A percentile compares a stretch with the other conserved stretches of the same genome.
phyloP scores from a whole-genome alignment of 2,113 vertebrate species.

The Xenopus borealis region DNA sequence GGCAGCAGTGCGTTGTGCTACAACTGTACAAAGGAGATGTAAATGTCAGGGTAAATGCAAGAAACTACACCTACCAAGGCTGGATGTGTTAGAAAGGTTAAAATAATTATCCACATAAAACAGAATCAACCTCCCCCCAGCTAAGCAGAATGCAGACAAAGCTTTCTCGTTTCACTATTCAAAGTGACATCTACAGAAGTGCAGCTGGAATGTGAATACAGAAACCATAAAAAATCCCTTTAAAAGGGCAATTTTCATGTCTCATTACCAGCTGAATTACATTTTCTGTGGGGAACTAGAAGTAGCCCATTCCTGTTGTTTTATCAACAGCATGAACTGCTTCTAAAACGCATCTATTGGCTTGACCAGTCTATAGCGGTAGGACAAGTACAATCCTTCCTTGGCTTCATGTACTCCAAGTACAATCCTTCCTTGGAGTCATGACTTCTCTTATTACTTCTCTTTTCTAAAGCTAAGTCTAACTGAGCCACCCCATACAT shows the following conservation, averaged over 20 bases:
- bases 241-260: constrained; percentile 58
- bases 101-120: constrained; percentile 77
- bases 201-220: constrained; percentile 61
- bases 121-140: constrained; percentile 67
- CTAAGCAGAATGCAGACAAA: constrained; percentile 61
- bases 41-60: constrained; percentile 64
- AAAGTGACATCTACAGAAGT: constrained; percentile 68
- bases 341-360: constrained; percentile 36
- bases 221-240: constrained; percentile 56
- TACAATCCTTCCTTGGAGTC: neutral
- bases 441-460: neutral
- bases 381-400: neutral
- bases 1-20: constrained; percentile 57
- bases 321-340: constrained; percentile 44
- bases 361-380: constrained; percentile 22
- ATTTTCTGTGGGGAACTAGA: constrained; percentile 38
- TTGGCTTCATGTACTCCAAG: neutral
- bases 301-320: constrained; percentile 40
- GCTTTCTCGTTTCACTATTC: constrained; percentile 63
- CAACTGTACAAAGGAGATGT: constrained; percentile 58
- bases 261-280: constrained; percentile 50
- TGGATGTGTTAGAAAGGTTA: constrained; percentile 73
- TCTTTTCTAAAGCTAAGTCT: neutral
- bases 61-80: constrained; percentile 63
- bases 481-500: neutral